These are phyloP conservation scores for Drosophila sproati DNA, from an alignment of 1,140 invertebrate genomes.

Conservation along the genomic window DNA sequence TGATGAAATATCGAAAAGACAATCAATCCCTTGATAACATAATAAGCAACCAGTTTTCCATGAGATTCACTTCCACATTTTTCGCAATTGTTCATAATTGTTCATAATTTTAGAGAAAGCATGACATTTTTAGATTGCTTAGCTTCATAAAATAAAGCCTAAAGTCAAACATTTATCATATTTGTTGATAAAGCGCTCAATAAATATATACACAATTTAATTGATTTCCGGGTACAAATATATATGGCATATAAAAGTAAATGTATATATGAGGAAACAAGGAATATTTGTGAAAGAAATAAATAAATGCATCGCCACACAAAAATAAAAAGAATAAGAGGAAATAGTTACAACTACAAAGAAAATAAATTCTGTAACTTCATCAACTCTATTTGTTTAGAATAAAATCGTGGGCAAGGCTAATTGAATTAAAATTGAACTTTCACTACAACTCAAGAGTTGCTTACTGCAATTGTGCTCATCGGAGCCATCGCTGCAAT, in stretches of 20 bases:
- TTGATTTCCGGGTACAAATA: neutral
- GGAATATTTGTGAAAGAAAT: no score
- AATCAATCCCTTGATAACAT: no score
- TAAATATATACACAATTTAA: conserved; percentile 1
- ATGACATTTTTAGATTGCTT: neutral
- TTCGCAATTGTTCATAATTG: no score
- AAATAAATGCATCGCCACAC: no score
- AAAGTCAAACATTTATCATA: conserved; percentile 2
- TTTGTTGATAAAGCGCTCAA: conserved; percentile 3
- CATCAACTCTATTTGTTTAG: no score
- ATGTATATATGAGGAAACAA: no score
- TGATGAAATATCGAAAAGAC: no score
- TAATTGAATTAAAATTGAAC: neutral
- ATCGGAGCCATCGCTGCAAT: conserved; percentile 95
- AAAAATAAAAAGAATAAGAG: neutral
- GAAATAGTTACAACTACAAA: neutral
- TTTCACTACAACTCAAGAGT: conserved; percentile 33
- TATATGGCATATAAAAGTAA: no score
- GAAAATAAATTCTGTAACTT: no score
- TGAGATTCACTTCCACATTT: no score
- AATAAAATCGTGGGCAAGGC: no score
- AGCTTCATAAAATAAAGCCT: conserved; percentile 1
- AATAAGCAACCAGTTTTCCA: no score
- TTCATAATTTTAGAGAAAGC: neutral
- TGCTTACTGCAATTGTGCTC: conserved; percentile 95